Percentiles rank a stretch among this genome's conserved stretches.
phyloP scores from a whole-genome alignment of 2,113 vertebrate species.

The Oceanites oceanicus region DNA sequence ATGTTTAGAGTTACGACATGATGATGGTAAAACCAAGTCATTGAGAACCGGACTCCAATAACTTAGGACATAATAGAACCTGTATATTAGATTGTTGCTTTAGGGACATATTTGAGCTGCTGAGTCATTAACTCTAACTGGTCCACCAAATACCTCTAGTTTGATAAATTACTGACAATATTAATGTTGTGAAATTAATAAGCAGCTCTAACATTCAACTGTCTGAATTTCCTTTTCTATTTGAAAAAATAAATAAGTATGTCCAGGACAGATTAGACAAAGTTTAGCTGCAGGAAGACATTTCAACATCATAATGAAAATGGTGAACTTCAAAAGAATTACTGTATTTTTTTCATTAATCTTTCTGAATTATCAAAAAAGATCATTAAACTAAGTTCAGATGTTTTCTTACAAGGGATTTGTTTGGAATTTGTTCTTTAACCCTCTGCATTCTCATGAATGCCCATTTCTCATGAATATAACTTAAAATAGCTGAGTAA shows the following conservation, averaged over 20 bases:
- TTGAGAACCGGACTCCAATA: background rate
- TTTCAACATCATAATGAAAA: constrained; percentile 35
- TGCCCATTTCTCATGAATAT: background rate
- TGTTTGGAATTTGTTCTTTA: background rate
- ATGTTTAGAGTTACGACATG: background rate
- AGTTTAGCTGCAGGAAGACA: constrained; percentile 14
- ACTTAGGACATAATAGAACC: constrained; percentile 6
- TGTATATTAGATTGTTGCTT: constrained; percentile 47
- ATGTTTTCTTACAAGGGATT: background rate
- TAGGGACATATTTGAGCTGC: constrained; percentile 21
- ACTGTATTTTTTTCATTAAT: background rate
- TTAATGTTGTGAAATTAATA: background rate
- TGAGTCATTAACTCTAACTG: constrained; percentile 33
- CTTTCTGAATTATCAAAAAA: background rate
- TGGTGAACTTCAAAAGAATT: constrained; percentile 34
- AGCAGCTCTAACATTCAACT: background rate
- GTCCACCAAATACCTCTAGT: background rate
- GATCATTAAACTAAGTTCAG: background rate
- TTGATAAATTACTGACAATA: constrained; percentile 37
- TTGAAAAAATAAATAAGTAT: constrained; percentile 34
- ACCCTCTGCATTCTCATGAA: background rate
- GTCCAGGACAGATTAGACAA: constrained; percentile 14
- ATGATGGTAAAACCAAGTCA: constrained; percentile 6
- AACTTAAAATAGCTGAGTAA: background rate
- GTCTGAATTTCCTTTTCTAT: constrained; percentile 30